Evolutionary conservation across 2,797 vertebrate species (phyloP).

Genomic region (Allobates femoralis): DNA sequence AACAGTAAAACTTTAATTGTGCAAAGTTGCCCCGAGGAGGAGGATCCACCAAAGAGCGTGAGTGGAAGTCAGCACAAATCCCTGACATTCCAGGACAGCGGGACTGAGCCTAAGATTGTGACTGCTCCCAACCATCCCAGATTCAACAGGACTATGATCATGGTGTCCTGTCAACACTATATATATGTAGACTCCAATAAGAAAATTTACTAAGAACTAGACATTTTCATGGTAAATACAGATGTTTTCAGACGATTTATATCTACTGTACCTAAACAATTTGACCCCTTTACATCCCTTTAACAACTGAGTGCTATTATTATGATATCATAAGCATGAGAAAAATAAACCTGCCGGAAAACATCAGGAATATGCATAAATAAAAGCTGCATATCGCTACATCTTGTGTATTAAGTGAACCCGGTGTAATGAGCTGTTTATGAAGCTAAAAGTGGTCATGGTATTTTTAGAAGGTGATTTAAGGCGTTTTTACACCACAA

Average conservation of each 20-base stretch:
- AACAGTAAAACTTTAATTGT: too few relatives aligned
- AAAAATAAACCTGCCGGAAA: conserved; percentile 25
- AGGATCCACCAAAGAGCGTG: too few relatives aligned
- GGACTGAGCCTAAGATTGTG: too few relatives aligned
- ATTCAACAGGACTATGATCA: too few relatives aligned
- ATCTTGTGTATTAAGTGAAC: conserved; percentile 48
- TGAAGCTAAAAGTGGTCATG: conserved; percentile 49
- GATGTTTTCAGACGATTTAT: background rate
- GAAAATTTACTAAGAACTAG: background rate
- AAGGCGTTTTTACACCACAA: conserved; percentile 51
- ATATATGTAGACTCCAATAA: background rate
- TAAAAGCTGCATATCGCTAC: conserved; percentile 39
- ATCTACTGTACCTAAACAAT: background rate
- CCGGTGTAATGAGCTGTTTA: conserved; percentile 52
- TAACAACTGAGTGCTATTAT: background rate
- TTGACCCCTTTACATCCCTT: background rate
- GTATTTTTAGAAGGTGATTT: conserved; percentile 58
- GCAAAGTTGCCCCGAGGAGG: too few relatives aligned
- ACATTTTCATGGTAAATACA: background rate
- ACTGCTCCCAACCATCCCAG: too few relatives aligned
- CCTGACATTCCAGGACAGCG: too few relatives aligned
- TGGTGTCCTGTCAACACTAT: background rate
- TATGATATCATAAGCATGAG: background rate
- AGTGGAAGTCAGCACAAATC: too few relatives aligned
- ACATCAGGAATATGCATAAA: conserved; percentile 11